Evolutionary conservation across 1,140 invertebrate species (phyloP), one percentile per base, ranked within the genome.

Genomic region (Achatina immaculata): DNA sequence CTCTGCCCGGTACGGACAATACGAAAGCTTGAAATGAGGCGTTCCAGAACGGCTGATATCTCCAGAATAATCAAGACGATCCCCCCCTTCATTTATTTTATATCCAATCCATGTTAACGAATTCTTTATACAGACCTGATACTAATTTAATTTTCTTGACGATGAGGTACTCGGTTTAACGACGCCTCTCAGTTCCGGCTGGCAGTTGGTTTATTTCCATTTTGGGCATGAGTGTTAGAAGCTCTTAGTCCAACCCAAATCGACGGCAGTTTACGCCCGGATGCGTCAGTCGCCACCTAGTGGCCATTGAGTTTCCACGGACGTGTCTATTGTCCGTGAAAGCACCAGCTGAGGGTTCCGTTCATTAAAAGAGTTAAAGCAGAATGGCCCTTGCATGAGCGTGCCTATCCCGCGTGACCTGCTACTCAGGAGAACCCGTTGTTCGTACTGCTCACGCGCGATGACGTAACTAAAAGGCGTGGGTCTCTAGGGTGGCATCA

Each of bases 381-480:
- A 31, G 58, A 62, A 62, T 34, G n/a, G n/a, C 31, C 58, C 28
- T n/a, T 19, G 28, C 28, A 62, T 31, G 58, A 62, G n/a, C 58
- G 58, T 62, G 58, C 31, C 16, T 28, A 62, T 28, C 58, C 16
- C 58, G 9, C n/a, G 58, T 62, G 58, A 62, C 58, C 58, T 34
- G n/a, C 58, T 31, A 31, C 58, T 31, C 58, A 62, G 2, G 16
- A 9, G 48, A 24, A 19, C 48, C 48, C n/a, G n/a, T 34, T 62
- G 58, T 62, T 28, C 58, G 28, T 9, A 28, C 31, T 6, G n/a
- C 16, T 62, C 58, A 62, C 58, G 58, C 58, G 16, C 58, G 31
- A 62, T 62, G 58, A 62, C 58, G 58, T 62, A 62, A 62, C 58
- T 62, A 62, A 62, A 62, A 62, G n/a, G 28, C 58, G 58, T 31